Conservation (phyloP, 2,113 vertebrate species). For the Gadus macrocephalus region DNA sequence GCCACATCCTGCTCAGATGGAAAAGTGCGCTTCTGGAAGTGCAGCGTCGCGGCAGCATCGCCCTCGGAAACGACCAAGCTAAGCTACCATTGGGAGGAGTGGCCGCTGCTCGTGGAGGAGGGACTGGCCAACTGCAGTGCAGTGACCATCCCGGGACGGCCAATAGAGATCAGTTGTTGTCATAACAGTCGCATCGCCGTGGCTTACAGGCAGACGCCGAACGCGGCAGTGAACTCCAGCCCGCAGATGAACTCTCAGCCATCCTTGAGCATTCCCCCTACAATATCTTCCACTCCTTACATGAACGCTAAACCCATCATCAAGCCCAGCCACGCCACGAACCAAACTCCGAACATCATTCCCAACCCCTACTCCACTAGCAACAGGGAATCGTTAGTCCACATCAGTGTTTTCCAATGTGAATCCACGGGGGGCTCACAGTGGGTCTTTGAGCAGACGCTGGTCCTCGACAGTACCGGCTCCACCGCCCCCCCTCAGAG, state of each 20-base stretch:
- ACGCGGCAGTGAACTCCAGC: slow-evolving; percentile 46
- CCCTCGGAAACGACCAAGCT: slow-evolving; percentile 40
- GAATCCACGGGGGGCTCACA: slow-evolving; percentile 94
- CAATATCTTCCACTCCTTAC: slow-evolving; percentile 48
- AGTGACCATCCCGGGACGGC: slow-evolving; percentile 80
- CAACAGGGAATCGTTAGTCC: slow-evolving; percentile 73
- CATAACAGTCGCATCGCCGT: slow-evolving; percentile 91
- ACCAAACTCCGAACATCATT: slow-evolving; percentile 23
- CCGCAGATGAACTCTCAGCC: slow-evolving; percentile 36
- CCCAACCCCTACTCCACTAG: slow-evolving; percentile 27
- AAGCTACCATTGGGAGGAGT: slow-evolving; percentile 90
- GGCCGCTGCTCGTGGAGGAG: slow-evolving; percentile 89
- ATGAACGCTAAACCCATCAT: slow-evolving; percentile 22
- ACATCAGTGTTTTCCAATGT: slow-evolving; percentile 91
- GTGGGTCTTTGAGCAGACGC: slow-evolving; percentile 92
- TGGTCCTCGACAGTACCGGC: slow-evolving; percentile 78
- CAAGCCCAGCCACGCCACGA: slow-evolving; percentile 23
- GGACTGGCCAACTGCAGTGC: slow-evolving; percentile 79
- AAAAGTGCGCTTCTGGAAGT: slow-evolving; percentile 92
- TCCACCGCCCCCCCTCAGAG: slow-evolving; percentile 46
- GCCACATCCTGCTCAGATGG: slow-evolving; percentile 95
- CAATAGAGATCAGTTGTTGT: slow-evolving; percentile 89
- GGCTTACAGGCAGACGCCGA: slow-evolving; percentile 77
- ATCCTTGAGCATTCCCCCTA: slow-evolving; percentile 39
- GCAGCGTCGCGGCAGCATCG: slow-evolving; percentile 63